These are phyloP conservation scores for Rhimphoctona megacephalus DNA, from an alignment of 2,888 invertebrate species.

Conservation along the genomic window DNA sequence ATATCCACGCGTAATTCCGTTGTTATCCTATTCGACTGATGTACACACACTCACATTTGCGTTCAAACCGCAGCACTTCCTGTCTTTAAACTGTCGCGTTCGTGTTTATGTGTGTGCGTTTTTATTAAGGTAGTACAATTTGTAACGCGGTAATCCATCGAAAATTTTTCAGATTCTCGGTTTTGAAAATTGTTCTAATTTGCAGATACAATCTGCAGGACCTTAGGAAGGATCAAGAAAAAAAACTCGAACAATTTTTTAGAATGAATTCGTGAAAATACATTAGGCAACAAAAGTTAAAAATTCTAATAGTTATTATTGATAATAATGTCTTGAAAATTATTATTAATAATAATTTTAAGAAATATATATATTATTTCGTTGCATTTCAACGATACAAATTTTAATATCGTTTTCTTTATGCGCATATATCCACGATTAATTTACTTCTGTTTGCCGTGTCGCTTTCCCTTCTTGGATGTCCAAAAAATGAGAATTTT, in stretches of 20 bases:
- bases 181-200: not conserved
- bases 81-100: not conserved
- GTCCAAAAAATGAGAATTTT: not conserved
- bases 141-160: not conserved
- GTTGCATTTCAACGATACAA: not conserved
- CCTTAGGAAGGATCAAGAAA: not conserved
- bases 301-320: not conserved
- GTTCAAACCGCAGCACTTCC: constrained; percentile 9
- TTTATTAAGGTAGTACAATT: not conserved
- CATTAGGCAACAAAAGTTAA: not conserved
- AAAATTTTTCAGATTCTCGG: not conserved
- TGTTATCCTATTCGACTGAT: not conserved
- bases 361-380: not conserved
- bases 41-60: not conserved
- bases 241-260: not conserved
- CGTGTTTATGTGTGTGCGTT: not conserved
- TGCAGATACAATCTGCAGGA: not conserved
- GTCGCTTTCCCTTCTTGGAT: constrained; percentile 19
- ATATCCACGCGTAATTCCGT: not conserved
- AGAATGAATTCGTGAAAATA: not conserved
- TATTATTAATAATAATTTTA: not conserved
- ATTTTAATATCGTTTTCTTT: not conserved
- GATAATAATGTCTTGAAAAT: not conserved
- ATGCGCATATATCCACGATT: not conserved
- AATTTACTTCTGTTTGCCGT: constrained; percentile 4